Conservation (phyloP, 2,113 vertebrate species). For the Elgaria multicarinata region DNA sequence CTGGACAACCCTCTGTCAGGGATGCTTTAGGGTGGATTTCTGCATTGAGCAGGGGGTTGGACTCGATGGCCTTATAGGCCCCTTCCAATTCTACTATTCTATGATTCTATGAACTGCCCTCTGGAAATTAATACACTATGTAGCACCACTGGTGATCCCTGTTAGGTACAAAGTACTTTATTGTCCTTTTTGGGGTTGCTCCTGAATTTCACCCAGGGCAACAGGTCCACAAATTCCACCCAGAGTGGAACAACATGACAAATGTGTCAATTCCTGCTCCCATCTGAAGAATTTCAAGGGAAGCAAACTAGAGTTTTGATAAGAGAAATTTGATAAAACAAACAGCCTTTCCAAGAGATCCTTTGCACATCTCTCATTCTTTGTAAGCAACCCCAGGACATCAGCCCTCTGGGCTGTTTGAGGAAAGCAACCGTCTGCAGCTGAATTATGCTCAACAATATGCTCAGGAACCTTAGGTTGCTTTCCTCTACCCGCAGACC, state of each 20-base stretch:
- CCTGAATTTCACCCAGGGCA: not conserved
- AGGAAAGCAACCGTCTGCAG: not conserved
- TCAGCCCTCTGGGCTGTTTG: not conserved
- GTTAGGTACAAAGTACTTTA: not conserved
- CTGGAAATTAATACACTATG: not conserved
- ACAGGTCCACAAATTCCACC: not conserved
- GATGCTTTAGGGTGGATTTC: no score
- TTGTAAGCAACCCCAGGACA: not conserved
- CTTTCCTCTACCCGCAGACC: not conserved
- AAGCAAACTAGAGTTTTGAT: not conserved
- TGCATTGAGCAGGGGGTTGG: no score
- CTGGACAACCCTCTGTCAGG: no score
- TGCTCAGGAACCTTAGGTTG: not conserved
- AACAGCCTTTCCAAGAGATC: not conserved
- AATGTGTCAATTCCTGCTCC: not conserved
- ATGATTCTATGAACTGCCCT: no score
- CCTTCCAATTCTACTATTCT: no score
- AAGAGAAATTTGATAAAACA: not conserved
- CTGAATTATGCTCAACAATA: not conserved
- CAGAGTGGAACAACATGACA: not conserved
- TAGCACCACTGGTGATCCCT: not conserved
- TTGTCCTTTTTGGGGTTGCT: not conserved
- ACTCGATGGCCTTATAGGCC: no score
- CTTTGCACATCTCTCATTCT: not conserved
- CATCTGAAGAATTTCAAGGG: not conserved